Evolutionary conservation across 2,113 vertebrate genomes (phyloP), one percentile per base, ranked within the genome.

Genomic region (Gnathonemus echidnorhynchus): DNA sequence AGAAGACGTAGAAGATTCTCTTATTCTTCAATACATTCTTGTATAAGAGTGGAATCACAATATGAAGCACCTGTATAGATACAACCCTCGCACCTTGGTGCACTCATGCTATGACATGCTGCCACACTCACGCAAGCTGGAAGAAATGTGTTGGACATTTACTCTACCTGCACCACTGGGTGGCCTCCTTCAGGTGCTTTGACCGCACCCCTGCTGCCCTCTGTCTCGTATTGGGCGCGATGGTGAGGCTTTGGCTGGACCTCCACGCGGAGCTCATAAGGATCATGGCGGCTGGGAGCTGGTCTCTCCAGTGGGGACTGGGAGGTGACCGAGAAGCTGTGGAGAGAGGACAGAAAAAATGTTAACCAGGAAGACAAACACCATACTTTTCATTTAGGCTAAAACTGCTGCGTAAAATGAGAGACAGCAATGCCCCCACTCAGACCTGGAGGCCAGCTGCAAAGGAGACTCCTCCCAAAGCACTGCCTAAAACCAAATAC

Each of bases 191-290:
- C 96, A 0, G 96, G 95, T 0, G 98, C 97, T 92, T 99, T 99
- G 88, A 99, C 98, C 0, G 98, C 97, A 2, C 98, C 98, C 0
- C 98, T 95, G 92, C 98, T 99, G 80, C 98, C 98, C 94, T 99
- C 98, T 0, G 98, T 99, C 95, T 99, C 98, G 2, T 99, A 99
- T 92, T 99, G 98, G 0, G 98, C 98, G 21, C 98, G 97, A 94
- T 99, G 98, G 87, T 99, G 97, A 0, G 97, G 97, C 91, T 97
- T 97, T 9, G 98, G 98, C 92, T 99, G 98, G 2, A 98, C 96
- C 90, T 97, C 97, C 2, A 99, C 97, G 11, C 95, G 92, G 24
- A 99, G 96, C 93, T 98, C 97, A 0, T 98, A 99, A 42, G 97
- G 96, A 27, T 95, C 96, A 0, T 95, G 94, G 93, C 96, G 95